Base-by-base conservation (phyloP, 2,888 invertebrate species). In the Nomada fabriciana region DNA sequence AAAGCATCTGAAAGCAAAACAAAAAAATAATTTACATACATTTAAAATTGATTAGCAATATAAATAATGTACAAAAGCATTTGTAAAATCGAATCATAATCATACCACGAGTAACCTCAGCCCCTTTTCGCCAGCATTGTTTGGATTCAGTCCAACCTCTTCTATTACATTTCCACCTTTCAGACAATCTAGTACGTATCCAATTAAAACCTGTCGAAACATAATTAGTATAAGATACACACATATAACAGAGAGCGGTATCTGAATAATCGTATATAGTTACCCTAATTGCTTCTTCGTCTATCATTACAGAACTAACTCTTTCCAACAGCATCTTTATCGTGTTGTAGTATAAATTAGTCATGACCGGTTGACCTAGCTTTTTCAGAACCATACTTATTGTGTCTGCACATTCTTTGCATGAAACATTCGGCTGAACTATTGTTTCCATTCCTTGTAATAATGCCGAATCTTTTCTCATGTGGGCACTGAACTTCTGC, bases 221-320 rank as follows among this genome's bases (percentile, higher is more conserved):
- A 61, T 20, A 59, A 65, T 15, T n/a, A 55, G 15, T 18, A 13
- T 76, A 23, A 63, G 47, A 15, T 15, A 47, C 47, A 47, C 15
- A 47, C 15, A 15, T 15, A 47, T 15, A 47, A 47, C 13, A 47
- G 15, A 47, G 15, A 36, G 7, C 1, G 36, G 0, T 7, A 36
- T 36, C 36, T 7, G 36, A 36, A 36, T 36, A 36, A 36, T 36
- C 7, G 7, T 18, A 9, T 52, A 55, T 60, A 67, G 53, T 88
- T 91, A 97, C 96, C 83, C 97, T 96, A 88, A 99, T 95, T 0
- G 98, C 97, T 84, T 97, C 97, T 90, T 97, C 97, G 93, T 99
- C 99, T 15, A 99, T 97, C 97, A 99, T 98, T 7, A 99, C 98
- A 0, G 98, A 98, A 84, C 98, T 98, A 18, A 98, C 97, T 78